Evolutionary conservation across 2,113 vertebrate species (phyloP).

Genomic region (Anguilla rostrata): DNA sequence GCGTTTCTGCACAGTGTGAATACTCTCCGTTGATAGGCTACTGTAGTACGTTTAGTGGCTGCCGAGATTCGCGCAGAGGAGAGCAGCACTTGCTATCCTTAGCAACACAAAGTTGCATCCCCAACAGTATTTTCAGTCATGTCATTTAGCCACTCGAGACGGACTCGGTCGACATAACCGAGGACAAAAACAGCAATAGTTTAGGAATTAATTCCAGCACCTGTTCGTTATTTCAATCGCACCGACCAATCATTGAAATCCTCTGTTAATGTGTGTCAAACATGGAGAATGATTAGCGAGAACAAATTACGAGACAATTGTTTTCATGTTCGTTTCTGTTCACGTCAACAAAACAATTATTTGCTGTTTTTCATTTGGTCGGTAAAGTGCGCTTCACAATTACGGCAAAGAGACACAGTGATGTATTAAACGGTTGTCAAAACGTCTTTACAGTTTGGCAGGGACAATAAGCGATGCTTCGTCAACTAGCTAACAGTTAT

Average conservation of each 20-base stretch:
- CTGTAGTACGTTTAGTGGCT: neutral
- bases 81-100: conserved; percentile 4
- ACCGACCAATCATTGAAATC: neutral
- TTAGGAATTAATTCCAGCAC: neutral
- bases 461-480: conserved; percentile 2
- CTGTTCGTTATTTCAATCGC: neutral
- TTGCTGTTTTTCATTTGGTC: neutral
- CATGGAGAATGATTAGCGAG: neutral
- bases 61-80: neutral
- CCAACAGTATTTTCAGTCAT: conserved; percentile 5
- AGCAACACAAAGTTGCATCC: conserved; percentile 19
- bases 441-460: conserved; percentile 16
- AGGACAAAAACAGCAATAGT: neutral
- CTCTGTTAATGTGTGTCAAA: neutral
- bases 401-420: neutral
- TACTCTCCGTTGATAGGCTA: conserved; percentile 6
- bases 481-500: conserved; percentile 1
- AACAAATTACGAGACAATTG: neutral
- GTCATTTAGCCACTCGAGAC: neutral
- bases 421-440: neutral
- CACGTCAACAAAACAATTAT: neutral
- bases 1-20: neutral
- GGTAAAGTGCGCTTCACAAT: neutral
- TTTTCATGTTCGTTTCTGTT: neutral
- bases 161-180: neutral